Evolutionary conservation across 2,113 vertebrate genomes (phyloP), one percentile per base, ranked within the genome.

Genomic region (Numida meleagris): DNA sequence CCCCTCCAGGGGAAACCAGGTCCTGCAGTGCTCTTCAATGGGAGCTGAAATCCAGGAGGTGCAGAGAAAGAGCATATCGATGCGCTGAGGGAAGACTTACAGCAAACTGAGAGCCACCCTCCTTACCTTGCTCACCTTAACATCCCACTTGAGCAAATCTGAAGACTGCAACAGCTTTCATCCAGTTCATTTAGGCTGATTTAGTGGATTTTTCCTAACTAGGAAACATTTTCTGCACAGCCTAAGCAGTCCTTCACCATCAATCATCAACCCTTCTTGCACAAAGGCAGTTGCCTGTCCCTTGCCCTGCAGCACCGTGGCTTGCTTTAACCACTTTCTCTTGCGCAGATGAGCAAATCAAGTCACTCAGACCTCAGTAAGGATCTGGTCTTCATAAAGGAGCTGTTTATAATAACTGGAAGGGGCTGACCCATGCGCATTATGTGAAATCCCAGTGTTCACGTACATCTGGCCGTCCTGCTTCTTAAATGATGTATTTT

Each of bases 261-360:
- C 27, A 53, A 29, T 51, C 25, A 51, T 51, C 53, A 33, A 4
- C 33, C 33, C 70, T 76, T 53, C 6, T 59, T 57, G 23, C 36
- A 29, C 40, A 8, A 38, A 67, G 17, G 31, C 38, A 74, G 3
- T 48, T 36, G 55, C 65, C 63, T 62, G 45, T 79, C 42, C 45
- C 46, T 40, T 46, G 63, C 9, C 58, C 62, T 12, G 1, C 1
- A 19, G 7, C 55, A 67, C 48, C 3, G 0, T 43, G 36, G 20
- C 38, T 57, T 20, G 1, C 31, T 75, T 24, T 25, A 43, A n/a
- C 1, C 51, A 20, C 34, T 80, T 59, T 34, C 29, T 84, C 42
- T 58, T 57, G 38, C 68, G n/a, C 25, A 71, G 63, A 71, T 0
- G 9, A 81, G 57, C 27, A 57, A 40, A 46, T 57, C 12, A 15